These are phyloP conservation scores for Allacma fusca DNA, from an alignment of 2,888 invertebrate genomes.

Conservation along the genomic window DNA sequence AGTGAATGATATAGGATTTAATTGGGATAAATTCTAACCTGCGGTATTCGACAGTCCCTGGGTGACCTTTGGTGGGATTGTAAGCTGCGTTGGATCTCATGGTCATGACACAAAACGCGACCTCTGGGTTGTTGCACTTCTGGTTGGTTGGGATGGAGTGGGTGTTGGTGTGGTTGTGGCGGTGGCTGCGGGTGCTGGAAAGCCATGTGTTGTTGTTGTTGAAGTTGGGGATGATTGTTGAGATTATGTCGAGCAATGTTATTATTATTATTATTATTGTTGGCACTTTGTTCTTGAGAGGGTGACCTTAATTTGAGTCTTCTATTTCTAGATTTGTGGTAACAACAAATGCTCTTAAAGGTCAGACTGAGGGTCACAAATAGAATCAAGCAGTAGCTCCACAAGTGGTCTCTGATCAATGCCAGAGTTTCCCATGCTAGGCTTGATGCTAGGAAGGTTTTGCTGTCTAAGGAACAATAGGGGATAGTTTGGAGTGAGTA, in stretches of 20 bases:
- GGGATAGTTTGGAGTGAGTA: no score
- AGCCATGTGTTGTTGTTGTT: not conserved
- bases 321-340: not conserved
- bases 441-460: no score
- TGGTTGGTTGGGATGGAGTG: no score
- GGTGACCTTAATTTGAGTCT: conserved; percentile 5
- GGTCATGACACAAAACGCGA: not conserved
- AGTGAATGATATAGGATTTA: no score
- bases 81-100: not conserved
- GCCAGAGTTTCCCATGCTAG: no score
- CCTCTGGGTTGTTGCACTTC: not conserved
- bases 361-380: conserved; percentile 4
- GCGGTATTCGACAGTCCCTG: not conserved
- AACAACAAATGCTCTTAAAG: conserved; percentile 10
- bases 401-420: not conserved
- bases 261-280: not conserved
- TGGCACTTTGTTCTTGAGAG: not conserved
- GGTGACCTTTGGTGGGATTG: no score
- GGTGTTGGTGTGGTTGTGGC: no score
- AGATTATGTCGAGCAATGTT: not conserved
- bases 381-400: not conserved
- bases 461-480: no score
- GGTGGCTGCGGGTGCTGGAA: no score
- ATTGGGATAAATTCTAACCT: no score
- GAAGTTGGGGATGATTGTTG: not conserved